A percentile compares a stretch with the other conserved stretches of the same genome.
These are phyloP conservation scores for Siphamia tubifer DNA, from an alignment of 2,113 vertebrate species.

Conservation along the genomic window DNA sequence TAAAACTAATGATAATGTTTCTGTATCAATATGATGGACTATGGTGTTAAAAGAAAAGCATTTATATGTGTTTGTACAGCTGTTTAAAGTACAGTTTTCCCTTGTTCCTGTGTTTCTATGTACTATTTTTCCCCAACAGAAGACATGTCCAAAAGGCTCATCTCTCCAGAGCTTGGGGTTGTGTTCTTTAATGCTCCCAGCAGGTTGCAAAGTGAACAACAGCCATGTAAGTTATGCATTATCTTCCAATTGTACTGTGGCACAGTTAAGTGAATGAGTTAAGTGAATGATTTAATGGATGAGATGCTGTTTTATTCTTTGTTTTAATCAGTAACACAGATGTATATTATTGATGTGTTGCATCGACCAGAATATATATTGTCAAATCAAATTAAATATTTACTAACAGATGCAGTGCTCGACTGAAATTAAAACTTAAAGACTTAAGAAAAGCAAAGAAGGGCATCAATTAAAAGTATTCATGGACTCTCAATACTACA, in stretches of 20 bases:
- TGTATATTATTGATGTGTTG: too few relatives aligned
- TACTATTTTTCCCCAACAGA: conserved; percentile 59
- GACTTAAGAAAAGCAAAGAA: too few relatives aligned
- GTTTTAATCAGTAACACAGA: neutral
- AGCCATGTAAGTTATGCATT: conserved; percentile 52
- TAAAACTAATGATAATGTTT: neutral
- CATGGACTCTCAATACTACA: too few relatives aligned
- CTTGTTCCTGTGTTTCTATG: too few relatives aligned
- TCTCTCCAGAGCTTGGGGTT: conserved; percentile 91
- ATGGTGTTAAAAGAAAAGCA: neutral
- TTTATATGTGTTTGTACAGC: neutral
- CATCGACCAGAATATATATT: too few relatives aligned
- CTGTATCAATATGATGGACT: neutral
- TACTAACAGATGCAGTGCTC: too few relatives aligned
- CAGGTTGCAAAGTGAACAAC: conserved; percentile 68
- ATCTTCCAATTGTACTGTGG: neutral
- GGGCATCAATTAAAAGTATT: too few relatives aligned
- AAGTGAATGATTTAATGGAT: too few relatives aligned
- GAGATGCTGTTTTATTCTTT: neutral
- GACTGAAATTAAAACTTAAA: too few relatives aligned
- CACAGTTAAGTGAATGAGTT: neutral
- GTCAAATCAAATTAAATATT: too few relatives aligned
- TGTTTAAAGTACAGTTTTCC: neutral
- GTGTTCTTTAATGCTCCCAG: conserved; percentile 90
- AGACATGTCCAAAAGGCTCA: conserved; percentile 85